phyloP scores from a whole-genome alignment of 2,888 invertebrate genomes.

The Pachydiplax longipennis region DNA sequence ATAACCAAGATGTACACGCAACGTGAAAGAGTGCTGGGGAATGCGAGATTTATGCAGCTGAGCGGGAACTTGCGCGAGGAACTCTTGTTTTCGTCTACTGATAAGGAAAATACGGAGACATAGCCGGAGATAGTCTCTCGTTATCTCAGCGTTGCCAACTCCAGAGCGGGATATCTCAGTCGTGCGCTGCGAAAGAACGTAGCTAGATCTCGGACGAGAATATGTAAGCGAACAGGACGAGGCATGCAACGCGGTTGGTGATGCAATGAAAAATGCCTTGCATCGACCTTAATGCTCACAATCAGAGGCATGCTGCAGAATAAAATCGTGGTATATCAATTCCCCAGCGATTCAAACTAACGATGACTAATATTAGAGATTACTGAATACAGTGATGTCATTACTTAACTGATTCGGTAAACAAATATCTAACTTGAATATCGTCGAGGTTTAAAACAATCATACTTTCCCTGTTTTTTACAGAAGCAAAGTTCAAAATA shows the following conservation, averaged over 20 bases:
- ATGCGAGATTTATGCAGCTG: background rate
- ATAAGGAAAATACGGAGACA: slow-evolving; percentile 11
- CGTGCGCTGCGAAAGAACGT: background rate
- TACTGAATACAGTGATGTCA: too few relatives aligned
- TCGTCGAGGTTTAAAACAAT: too few relatives aligned
- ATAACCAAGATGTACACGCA: too few relatives aligned
- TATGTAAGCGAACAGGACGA: background rate
- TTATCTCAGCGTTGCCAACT: slow-evolving; percentile 31
- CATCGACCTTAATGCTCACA: background rate
- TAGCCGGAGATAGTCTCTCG: background rate
- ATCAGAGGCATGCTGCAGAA: background rate
- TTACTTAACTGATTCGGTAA: too few relatives aligned
- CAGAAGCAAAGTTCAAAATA: too few relatives aligned
- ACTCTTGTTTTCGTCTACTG: slow-evolving; percentile 33
- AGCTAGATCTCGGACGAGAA: background rate
- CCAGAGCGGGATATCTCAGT: background rate
- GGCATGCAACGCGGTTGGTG: background rate
- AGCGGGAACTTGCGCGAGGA: background rate
- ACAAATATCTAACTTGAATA: too few relatives aligned
- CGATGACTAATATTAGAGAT: too few relatives aligned
- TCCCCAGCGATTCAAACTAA: too few relatives aligned
- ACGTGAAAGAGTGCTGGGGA: too few relatives aligned
- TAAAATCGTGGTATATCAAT: too few relatives aligned
- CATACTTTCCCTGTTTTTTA: too few relatives aligned
- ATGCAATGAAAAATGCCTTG: background rate